A percentile compares a stretch with the other conserved stretches of the same genome.
Conservation (phyloP, 2,797 vertebrate species). For the Lepilemur ruficaudatus region DNA sequence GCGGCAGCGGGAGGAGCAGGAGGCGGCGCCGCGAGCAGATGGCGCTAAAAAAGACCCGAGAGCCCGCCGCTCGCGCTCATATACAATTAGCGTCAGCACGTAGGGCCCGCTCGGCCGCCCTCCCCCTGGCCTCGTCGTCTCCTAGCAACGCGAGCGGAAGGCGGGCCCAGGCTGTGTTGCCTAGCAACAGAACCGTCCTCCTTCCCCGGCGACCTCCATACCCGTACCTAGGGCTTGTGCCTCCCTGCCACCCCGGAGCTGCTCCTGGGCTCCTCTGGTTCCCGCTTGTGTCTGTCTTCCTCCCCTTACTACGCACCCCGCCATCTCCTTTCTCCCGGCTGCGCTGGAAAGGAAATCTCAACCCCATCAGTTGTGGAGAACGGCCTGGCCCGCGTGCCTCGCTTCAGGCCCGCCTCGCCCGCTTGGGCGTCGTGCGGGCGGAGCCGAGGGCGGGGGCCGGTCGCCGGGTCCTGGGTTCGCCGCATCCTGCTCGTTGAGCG, state of each 20-base stretch:
- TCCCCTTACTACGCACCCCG: neutral
- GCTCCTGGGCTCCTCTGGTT: neutral
- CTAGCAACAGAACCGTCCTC: slow-evolving; percentile 51
- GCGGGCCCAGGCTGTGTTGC: slow-evolving; percentile 55
- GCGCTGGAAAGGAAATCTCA: neutral
- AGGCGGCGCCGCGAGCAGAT: slow-evolving; percentile 92
- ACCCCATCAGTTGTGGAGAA: neutral
- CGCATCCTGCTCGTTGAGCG: rapidly evolving
- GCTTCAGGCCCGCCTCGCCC: neutral
- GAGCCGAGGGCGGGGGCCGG: no score
- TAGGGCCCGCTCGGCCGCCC: slow-evolving; percentile 80
- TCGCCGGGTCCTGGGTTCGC: neutral
- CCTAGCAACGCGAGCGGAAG: slow-evolving; percentile 83
- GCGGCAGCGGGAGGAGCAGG: slow-evolving; percentile 54
- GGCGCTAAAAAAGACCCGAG: slow-evolving; percentile 92
- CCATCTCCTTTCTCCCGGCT: neutral
- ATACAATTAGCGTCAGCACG: slow-evolving; percentile 97
- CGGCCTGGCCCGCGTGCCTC: neutral
- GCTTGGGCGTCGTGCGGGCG: neutral
- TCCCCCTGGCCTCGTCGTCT: slow-evolving; percentile 79
- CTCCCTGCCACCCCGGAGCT: rapidly evolving
- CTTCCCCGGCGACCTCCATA: neutral
- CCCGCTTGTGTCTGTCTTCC: neutral
- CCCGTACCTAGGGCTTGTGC: neutral
- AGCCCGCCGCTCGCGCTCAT: slow-evolving; percentile 97